phyloP scores from a whole-genome alignment of 2,888 invertebrate species.

The Eupithecia inturbata region DNA sequence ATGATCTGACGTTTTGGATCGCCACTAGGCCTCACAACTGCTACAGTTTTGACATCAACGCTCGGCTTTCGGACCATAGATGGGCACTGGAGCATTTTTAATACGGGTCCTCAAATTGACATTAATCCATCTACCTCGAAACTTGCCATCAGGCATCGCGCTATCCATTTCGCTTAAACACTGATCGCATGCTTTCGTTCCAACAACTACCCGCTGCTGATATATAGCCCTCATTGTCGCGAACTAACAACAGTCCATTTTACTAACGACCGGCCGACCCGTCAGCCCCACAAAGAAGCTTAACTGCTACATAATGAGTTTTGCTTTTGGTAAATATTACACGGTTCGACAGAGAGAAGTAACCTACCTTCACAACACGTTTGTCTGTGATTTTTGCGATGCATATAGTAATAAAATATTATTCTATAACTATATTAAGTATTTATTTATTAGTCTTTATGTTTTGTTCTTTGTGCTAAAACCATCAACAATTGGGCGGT shows the following conservation, averaged over 20 bases:
- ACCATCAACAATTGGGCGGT: neutral
- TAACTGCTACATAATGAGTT: constrained; percentile 33
- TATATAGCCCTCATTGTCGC: constrained; percentile 75
- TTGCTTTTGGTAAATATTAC: constrained; percentile 23
- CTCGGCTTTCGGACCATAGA: neutral
- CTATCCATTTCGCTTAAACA: constrained; percentile 28
- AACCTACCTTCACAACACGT: too few species aligned
- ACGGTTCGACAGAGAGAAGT: too few species aligned
- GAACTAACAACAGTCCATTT: constrained; percentile 75
- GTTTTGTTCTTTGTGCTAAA: too few species aligned
- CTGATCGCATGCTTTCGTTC: constrained; percentile 61
- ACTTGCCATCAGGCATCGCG: neutral
- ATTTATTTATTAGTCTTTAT: too few species aligned
- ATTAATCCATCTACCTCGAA: neutral
- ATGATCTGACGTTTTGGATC: neutral
- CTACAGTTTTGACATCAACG: neutral
- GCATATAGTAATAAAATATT: neutral
- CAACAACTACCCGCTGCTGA: constrained; percentile 60
- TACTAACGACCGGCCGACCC: constrained; percentile 71
- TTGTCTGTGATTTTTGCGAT: too few species aligned
- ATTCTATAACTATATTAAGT: too few species aligned
- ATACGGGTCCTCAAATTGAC: neutral
- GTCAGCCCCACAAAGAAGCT: constrained; percentile 48
- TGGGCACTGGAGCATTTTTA: neutral
- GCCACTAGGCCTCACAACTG: neutral